Conservation (phyloP, 2,888 invertebrate genomes). For the Ichneumoninae sp. region DNA sequence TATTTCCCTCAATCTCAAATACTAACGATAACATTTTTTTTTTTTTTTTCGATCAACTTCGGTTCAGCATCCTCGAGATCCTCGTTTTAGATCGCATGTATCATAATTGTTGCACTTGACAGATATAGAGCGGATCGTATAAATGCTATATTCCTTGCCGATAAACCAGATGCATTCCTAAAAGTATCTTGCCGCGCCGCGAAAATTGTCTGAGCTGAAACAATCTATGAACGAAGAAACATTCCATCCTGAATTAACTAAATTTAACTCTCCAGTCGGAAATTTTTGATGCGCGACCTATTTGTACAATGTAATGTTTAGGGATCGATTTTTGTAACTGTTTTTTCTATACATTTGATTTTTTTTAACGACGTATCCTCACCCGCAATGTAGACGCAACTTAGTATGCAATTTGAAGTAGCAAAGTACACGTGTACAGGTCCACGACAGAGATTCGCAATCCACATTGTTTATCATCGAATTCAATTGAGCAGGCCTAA, state of each 20-base stretch:
- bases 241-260: constrained; percentile 77
- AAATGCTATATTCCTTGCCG: constrained; percentile 70
- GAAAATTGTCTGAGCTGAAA: constrained; percentile 40
- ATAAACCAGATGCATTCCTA: constrained; percentile 67
- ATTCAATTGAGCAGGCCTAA: constrained; percentile 54
- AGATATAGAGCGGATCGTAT: constrained; percentile 48
- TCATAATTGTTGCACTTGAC: constrained; percentile 53
- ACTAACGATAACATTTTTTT: background rate
- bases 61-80: constrained; percentile 47
- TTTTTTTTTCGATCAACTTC: constrained; percentile 46
- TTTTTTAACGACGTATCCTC: constrained; percentile 52
- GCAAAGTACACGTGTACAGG: constrained; percentile 49
- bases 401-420: constrained; percentile 50
- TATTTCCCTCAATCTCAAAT: constrained; percentile 49
- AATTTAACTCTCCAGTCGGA: constrained; percentile 1
- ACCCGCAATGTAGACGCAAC: constrained; percentile 34
- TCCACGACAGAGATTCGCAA: constrained; percentile 21
- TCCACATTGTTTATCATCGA: constrained; percentile 28
- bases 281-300: constrained; percentile 30
- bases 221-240: constrained; percentile 71
- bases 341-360: constrained; percentile 10
- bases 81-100: constrained; percentile 42
- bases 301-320: constrained; percentile 62
- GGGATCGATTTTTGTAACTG: constrained; percentile 56
- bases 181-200: constrained; percentile 61